A percentile compares a stretch with the other conserved stretches of the same genome.
Conservation (phyloP, 2,888 invertebrate species). For the Lithophane ornitopus region DNA sequence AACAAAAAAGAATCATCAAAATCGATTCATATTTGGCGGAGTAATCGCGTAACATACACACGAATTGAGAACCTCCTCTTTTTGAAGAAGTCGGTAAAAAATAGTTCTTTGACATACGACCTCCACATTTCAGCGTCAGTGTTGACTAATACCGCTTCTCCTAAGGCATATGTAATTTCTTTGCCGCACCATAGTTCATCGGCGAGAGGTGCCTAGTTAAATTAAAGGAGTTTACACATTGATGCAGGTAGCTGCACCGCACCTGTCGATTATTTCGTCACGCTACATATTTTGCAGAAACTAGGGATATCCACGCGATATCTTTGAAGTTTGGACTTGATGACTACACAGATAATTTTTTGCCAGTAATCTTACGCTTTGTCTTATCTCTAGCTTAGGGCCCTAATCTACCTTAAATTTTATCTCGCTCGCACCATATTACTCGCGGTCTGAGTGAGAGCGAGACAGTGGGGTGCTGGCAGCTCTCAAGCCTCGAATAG, state of each 20-base stretch:
- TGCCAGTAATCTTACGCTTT: neutral
- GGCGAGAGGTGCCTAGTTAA: neutral
- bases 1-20: no score
- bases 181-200: neutral
- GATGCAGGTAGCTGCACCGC: no score
- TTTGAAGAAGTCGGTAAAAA: neutral
- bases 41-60: no score
- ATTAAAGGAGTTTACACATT: neutral
- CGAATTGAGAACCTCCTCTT: no score
- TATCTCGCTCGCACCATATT: no score
- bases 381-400: neutral
- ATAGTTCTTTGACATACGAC: neutral
- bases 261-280: neutral
- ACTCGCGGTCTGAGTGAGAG: no score
- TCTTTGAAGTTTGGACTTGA: neutral
- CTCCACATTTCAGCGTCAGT: neutral
- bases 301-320: neutral
- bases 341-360: neutral
- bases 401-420: no score
- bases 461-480: no score
- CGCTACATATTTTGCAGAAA: neutral
- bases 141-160: neutral
- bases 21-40: no score
- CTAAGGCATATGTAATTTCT: constrained; percentile 5
- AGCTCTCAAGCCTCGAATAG: no score